Conservation (phyloP, 2,113 vertebrate genomes). For the Seriola rivoliana region DNA sequence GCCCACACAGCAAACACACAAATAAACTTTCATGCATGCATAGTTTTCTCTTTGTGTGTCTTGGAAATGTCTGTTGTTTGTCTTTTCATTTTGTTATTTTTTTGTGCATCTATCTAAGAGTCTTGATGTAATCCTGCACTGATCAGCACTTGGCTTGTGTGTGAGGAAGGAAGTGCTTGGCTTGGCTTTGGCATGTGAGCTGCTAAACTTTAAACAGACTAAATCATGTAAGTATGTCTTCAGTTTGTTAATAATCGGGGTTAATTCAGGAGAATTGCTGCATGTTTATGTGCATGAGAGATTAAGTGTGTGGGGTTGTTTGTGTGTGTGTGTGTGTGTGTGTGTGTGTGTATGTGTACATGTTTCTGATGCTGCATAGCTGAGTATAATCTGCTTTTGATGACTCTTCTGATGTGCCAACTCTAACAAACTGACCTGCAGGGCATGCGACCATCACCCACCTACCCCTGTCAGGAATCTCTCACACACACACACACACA, state of each 20-base stretch:
- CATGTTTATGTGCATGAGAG: not conserved
- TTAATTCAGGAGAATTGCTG: conserved; percentile 39
- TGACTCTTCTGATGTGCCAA: conserved; percentile 58
- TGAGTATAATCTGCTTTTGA: conserved; percentile 35
- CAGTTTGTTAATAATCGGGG: conserved; percentile 2
- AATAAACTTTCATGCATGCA: not conserved
- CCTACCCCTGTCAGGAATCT: conserved; percentile 60
- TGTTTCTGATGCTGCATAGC: conserved; percentile 33
- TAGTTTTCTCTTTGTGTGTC: not conserved
- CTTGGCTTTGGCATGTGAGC: conserved; percentile 10
- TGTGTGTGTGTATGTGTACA: conserved; percentile 5
- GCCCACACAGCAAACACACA: not conserved
- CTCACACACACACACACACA: not conserved
- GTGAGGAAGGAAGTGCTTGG: not conserved
- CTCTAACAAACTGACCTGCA: conserved; percentile 64
- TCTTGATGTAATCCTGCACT: conserved; percentile 2
- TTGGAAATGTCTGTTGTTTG: not conserved
- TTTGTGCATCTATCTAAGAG: not conserved
- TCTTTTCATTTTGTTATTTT: not conserved
- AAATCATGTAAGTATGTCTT: conserved; percentile 19
- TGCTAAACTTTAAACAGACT: conserved; percentile 28
- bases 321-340: conserved; percentile 5
- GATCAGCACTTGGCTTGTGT: not conserved
- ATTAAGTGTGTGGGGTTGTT: not conserved
- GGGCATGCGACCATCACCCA: conserved; percentile 49